Evolutionary conservation across 1,140 invertebrate species (phyloP).

Genomic region (Brachionus paranguensis): DNA sequence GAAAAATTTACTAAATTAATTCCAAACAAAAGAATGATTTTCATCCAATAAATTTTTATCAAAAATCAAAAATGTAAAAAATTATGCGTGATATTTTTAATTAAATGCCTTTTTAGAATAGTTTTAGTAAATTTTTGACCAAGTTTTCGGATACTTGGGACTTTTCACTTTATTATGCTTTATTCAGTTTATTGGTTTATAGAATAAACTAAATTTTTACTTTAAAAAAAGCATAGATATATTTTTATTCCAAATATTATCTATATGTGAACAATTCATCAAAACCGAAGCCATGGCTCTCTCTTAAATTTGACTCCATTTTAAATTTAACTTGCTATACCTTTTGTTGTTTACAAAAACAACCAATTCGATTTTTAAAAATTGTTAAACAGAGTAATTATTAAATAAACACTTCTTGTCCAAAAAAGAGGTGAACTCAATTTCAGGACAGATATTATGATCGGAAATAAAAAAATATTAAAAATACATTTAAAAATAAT

Average conservation of each 20-base stretch:
- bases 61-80: background rate
- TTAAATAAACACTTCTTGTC: conserved; percentile 39
- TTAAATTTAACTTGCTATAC: background rate
- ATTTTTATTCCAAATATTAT: background rate
- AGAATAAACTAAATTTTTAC: background rate
- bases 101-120: background rate
- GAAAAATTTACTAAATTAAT: background rate
- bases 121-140: conserved; percentile 3
- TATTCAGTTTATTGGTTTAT: background rate
- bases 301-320: background rate
- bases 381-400: conserved; percentile 30
- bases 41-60: background rate
- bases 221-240: background rate
- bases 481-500: conserved; percentile 27
- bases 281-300: background rate
- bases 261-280: background rate
- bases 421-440: conserved; percentile 29
- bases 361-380: background rate
- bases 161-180: conserved; percentile 17
- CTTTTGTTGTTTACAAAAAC: background rate
- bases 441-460: conserved; percentile 38
- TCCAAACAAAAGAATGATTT: background rate
- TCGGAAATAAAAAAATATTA: conserved; percentile 33
- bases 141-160: conserved; percentile 13
- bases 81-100: conserved; percentile 22